A percentile compares a stretch with the other conserved stretches of the same genome.
phyloP scores from a whole-genome alignment of 2,888 invertebrate genomes.

The Agrypnus murinus region DNA sequence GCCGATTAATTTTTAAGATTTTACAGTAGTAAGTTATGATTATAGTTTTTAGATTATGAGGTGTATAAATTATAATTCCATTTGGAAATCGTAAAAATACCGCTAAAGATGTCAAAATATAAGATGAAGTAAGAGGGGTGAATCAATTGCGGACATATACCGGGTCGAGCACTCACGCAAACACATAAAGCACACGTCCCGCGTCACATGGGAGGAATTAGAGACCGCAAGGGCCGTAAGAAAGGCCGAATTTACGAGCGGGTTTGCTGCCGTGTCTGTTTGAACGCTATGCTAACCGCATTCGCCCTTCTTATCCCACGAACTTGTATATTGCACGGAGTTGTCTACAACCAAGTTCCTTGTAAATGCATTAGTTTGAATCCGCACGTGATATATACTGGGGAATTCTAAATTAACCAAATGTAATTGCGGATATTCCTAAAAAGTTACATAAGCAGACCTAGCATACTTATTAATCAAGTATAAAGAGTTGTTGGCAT shows the following conservation, averaged over 20 bases:
- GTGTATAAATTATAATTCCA: constrained; percentile 55
- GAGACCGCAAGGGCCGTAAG: constrained; percentile 69
- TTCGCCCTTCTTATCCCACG: constrained; percentile 52
- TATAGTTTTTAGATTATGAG: constrained; percentile 13
- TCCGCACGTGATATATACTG: constrained; percentile 43
- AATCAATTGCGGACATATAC: constrained; percentile 69
- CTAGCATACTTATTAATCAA: no score
- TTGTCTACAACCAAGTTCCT: constrained; percentile 52
- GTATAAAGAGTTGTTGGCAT: no score
- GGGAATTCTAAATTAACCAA: constrained; percentile 41
- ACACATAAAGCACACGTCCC: constrained; percentile 70
- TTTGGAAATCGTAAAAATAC: constrained; percentile 52
- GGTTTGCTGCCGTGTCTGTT: constrained; percentile 66
- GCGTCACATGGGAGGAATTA: constrained; percentile 71
- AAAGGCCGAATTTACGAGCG: constrained; percentile 70
- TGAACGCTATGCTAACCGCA: constrained; percentile 65
- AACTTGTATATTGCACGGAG: constrained; percentile 52
- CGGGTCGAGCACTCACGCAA: constrained; percentile 69
- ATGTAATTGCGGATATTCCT: no score
- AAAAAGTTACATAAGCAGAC: no score
- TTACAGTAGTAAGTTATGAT: no score
- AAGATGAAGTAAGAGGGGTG: constrained; percentile 54
- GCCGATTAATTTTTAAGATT: no score
- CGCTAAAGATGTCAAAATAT: constrained; percentile 51
- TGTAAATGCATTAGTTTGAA: constrained; percentile 52